phyloP scores from a whole-genome alignment of 2,113 vertebrate genomes.

The Cyrtonyx montezumae region DNA sequence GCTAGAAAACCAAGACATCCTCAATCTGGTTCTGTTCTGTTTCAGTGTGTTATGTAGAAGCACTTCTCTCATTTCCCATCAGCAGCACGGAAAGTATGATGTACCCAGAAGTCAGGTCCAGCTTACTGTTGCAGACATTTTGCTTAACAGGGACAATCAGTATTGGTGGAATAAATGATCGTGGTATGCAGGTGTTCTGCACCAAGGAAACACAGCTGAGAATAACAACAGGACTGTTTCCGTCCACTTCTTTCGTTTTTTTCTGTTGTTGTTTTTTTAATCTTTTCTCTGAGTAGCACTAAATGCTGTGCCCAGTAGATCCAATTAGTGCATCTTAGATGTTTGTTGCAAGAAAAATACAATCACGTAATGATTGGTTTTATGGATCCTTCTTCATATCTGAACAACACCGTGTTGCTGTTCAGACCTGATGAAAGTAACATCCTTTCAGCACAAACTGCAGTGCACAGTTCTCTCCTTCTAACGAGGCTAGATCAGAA shows the following conservation, averaged over 20 bases:
- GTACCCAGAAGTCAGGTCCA: not conserved
- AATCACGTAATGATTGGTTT: not conserved
- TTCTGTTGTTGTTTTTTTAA: not conserved
- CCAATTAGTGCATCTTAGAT: not conserved
- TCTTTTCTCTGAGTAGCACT: not conserved
- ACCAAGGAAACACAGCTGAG: not conserved
- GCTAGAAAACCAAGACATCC: not conserved
- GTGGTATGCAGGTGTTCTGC: not conserved
- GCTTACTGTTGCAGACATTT: not conserved
- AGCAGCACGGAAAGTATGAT: not conserved
- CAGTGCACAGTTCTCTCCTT: not conserved
- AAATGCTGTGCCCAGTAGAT: not conserved
- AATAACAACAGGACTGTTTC: not conserved
- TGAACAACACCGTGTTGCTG: not conserved
- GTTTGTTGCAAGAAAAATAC: not conserved
- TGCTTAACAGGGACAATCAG: not conserved
- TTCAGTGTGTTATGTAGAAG: not conserved
- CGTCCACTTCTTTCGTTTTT: not conserved
- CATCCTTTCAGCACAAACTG: not conserved
- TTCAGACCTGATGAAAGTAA: not conserved
- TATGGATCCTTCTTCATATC: not conserved
- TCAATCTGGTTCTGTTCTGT: not conserved
- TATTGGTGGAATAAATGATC: not conserved
- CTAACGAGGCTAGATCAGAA: conserved; percentile 10
- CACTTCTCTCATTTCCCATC: not conserved